A percentile compares a stretch with the other conserved stretches of the same genome.
These are phyloP conservation scores for Arothron firmamentum DNA, from an alignment of 2,113 vertebrate species.

Conservation along the genomic window DNA sequence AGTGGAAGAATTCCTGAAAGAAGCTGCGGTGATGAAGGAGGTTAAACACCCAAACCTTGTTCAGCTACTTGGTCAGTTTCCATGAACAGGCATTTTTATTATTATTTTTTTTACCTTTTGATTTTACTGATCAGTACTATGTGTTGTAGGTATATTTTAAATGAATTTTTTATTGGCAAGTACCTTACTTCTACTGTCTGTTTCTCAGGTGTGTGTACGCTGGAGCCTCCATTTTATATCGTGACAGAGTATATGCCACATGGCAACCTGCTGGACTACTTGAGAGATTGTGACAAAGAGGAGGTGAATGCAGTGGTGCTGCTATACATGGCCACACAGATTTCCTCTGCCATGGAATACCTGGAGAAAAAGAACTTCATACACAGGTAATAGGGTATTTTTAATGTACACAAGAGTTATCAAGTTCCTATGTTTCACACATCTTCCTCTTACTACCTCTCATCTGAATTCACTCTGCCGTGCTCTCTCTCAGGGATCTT, in stretches of 20 bases:
- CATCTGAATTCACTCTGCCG: constrained; percentile 1
- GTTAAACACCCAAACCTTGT: constrained; percentile 98
- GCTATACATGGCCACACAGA: constrained; percentile 99
- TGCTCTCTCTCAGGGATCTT: constrained; percentile 80
- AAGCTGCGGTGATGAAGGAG: constrained; percentile 98
- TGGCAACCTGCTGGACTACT: constrained; percentile 94
- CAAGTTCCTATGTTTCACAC: not conserved
- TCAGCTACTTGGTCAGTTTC: constrained; percentile 80
- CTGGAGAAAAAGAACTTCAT: constrained; percentile 99
- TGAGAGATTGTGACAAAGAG: constrained; percentile 91
- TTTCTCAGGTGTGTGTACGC: constrained; percentile 89
- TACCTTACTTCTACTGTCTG: not conserved
- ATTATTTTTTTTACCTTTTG: not conserved
- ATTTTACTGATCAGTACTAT: not conserved
- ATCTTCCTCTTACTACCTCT: not conserved
- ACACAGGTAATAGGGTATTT: constrained; percentile 78
- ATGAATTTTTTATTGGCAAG: too few relatives aligned
- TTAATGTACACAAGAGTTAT: not conserved
- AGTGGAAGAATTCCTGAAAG: constrained; percentile 97
- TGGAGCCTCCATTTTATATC: constrained; percentile 98
- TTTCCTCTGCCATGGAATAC: constrained; percentile 99
- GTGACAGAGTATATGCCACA: constrained; percentile 98
- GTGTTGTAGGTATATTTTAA: too few relatives aligned
- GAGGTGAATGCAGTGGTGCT: constrained; percentile 95
- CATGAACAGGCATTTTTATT: not conserved